Evolutionary conservation across 2,797 vertebrate species (phyloP), one percentile per base, ranked within the genome.

Genomic region (Cirrhinus mrigala): DNA sequence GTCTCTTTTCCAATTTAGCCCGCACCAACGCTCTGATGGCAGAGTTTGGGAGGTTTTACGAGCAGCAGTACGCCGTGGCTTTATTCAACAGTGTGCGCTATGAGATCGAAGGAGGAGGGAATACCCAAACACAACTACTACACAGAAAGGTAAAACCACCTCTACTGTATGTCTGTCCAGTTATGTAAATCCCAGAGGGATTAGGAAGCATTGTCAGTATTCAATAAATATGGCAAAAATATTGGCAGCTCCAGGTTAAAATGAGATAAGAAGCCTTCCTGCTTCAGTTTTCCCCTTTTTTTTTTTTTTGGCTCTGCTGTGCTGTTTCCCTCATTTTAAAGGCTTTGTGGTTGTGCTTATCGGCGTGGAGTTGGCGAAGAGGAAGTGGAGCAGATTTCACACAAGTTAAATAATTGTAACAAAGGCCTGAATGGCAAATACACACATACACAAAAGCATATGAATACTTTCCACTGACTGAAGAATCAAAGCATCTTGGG

Each of bases 11-110:
- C n/a, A 9, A 52, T 24, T 40, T 54, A 99, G 98, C 93, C 88
- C 95, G 88, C 81, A 98, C 97, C 0, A 88, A 91, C 54, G 94
- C 92, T 54, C 94, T 98, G 90, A 95, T 98, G 93, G 91, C 86
- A 1, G 95, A 97, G 85, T 99, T 99, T 29, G 89, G 95, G 24
- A 90, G 66, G 0, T 91, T 96, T 84, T 99, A 97, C 0, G 89
- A 94, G 92, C 96, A 97, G 92, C 98, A 99, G 91, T 98, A 97
- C 2, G 96, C 96, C 0, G 96, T 99, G 0, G 97, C 97, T 0
- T 96, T 99, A 81, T 99, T 99, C 95, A 98, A 96, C 94, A 97
- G 95, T 3, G 95, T 98, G 68, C 97, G 98, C 60, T 97, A 94
- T 6, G 98, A 99, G 92, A 97, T 99, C 0, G 98, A 99, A 90